A percentile compares a stretch with the other conserved stretches of the same genome.
phyloP scores from a whole-genome alignment of 2,797 vertebrate species.

The Darevskia mixta region DNA sequence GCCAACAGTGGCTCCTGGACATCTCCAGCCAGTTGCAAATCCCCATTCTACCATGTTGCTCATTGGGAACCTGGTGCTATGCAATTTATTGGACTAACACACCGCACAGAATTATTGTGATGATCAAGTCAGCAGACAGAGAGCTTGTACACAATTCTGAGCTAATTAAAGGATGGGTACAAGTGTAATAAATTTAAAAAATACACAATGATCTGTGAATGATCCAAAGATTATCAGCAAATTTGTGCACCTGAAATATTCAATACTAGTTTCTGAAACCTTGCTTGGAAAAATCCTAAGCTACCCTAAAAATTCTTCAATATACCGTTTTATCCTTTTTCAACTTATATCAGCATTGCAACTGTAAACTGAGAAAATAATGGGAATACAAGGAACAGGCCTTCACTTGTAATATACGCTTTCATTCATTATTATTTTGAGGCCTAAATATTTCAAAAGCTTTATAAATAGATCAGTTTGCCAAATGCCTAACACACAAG shows the following conservation, averaged over 20 bases:
- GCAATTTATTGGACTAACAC: neutral
- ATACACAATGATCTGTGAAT: neutral
- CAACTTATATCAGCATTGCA: neutral
- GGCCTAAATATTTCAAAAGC: constrained; percentile 29
- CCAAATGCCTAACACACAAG: constrained; percentile 37
- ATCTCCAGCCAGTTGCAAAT: too few relatives aligned
- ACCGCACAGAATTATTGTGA: neutral
- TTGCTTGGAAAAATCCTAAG: neutral
- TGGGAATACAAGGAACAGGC: neutral
- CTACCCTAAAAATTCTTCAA: neutral
- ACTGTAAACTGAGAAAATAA: neutral
- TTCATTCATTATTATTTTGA: neutral
- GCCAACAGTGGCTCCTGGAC: too few relatives aligned
- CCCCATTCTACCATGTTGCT: neutral
- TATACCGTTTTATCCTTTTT: constrained; percentile 7
- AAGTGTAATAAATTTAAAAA: neutral
- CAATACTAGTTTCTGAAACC: neutral
- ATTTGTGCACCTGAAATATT: neutral
- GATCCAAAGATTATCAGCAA: neutral
- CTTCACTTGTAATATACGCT: neutral
- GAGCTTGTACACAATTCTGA: neutral
- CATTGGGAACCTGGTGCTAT: neutral
- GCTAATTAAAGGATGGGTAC: too few relatives aligned
- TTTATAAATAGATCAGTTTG: constrained; percentile 37
- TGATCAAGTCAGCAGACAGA: neutral